Conservation (phyloP, 2,888 invertebrate genomes). For the Podotricha telesiphe region DNA sequence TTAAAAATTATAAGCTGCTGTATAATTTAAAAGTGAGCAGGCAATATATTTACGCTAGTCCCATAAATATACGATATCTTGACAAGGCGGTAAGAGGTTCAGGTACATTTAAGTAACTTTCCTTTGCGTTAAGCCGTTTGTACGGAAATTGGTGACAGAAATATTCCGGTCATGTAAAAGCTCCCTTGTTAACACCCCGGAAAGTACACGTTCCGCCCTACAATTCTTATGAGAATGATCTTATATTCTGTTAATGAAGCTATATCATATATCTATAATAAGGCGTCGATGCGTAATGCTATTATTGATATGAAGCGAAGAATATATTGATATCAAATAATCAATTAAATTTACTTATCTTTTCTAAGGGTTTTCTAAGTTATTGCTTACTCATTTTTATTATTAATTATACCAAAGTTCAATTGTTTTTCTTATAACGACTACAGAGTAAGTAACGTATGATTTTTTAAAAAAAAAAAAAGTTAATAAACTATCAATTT, state of each 20-base stretch:
- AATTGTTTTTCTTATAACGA: no score
- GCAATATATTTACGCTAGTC: constrained; percentile 31
- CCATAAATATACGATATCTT: constrained; percentile 43
- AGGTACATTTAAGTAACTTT: constrained; percentile 75
- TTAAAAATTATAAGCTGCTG: constrained; percentile 28
- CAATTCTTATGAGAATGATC: constrained; percentile 57
- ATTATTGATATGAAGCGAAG: not conserved
- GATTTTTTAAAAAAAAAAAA: no score
- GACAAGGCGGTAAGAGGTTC: constrained; percentile 55
- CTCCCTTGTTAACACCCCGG: constrained; percentile 75
- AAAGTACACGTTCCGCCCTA: constrained; percentile 69
- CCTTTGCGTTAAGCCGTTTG: constrained; percentile 72
- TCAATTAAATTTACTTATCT: not conserved
- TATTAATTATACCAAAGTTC: no score
- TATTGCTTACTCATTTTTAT: no score
- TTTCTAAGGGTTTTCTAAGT: no score
- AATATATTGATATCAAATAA: not conserved
- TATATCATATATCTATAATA: not conserved
- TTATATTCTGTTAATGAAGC: constrained; percentile 10
- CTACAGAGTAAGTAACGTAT: no score
- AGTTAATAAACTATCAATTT: no score
- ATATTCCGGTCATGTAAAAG: constrained; percentile 79
- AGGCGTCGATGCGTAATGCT: not conserved
- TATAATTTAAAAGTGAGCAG: constrained; percentile 33
- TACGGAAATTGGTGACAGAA: constrained; percentile 77